Evolutionary conservation across 2,113 vertebrate genomes (phyloP).

Genomic region (Cinclus cinclus): DNA sequence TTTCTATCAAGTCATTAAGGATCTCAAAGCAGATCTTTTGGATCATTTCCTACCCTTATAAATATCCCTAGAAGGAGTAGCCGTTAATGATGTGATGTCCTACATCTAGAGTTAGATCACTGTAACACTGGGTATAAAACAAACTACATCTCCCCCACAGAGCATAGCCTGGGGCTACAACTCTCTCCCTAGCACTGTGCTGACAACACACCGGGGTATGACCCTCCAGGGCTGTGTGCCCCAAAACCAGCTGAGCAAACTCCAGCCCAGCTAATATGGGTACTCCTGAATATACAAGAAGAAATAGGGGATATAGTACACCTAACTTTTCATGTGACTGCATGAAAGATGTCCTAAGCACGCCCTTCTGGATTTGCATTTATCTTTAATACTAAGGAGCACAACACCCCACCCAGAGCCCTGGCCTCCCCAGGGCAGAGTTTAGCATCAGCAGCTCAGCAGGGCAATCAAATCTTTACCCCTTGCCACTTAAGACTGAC

Average conservation of each 20-base stretch:
- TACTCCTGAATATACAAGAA: neutral
- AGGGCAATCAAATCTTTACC: neutral
- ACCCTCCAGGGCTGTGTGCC: accelerated
- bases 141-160: neutral
- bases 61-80: neutral
- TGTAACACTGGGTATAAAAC: neutral
- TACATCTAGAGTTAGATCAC: neutral
- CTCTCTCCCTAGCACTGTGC: neutral
- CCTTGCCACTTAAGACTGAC: neutral
- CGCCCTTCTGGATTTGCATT: neutral
- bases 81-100: neutral
- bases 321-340: neutral
- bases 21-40: neutral
- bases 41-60: neutral
- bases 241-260: neutral
- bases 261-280: neutral
- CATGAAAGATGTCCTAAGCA: neutral
- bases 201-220: neutral
- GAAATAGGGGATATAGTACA: neutral
- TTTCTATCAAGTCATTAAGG: neutral
- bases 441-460: neutral
- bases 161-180: neutral
- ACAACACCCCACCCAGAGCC: neutral
- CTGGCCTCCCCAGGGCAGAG: neutral
- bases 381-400: neutral